Evolutionary conservation across 2,888 invertebrate genomes (phyloP).

Genomic region (Penaeus monodon): DNA sequence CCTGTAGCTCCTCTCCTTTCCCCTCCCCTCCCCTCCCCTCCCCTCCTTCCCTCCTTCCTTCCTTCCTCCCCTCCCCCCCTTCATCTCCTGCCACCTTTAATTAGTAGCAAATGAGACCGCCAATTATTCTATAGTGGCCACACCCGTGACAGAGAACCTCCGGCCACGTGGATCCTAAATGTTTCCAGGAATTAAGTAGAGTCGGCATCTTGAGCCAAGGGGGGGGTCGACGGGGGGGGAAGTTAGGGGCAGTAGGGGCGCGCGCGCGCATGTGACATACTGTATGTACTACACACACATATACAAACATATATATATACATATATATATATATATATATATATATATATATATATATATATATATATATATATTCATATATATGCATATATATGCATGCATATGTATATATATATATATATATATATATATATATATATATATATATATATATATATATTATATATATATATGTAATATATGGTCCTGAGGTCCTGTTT

Average conservation of each 20-base stretch:
- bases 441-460: not conserved
- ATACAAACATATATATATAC: not conserved
- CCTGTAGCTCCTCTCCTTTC: not conserved
- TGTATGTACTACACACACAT: not conserved
- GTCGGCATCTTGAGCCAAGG: too few species aligned
- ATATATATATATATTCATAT: not conserved
- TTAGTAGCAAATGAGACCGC: slow-evolving; percentile 16
- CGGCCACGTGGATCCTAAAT: too few species aligned
- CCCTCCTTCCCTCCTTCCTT: too few species aligned
- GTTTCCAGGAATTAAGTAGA: too few species aligned
- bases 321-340: not conserved
- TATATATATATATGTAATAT: not conserved
- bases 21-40: not conserved
- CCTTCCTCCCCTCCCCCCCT: not conserved
- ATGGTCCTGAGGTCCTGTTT: not conserved
- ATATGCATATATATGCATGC: not conserved
- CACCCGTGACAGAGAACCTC: too few species aligned
- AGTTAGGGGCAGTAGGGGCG: not conserved
- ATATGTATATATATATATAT: not conserved
- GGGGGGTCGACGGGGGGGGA: not conserved
- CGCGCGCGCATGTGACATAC: not conserved
- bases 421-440: not conserved
- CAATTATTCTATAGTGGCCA: not conserved
- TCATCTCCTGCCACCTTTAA: not conserved
- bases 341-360: not conserved